These are phyloP conservation scores for Dynastes maya DNA, from an alignment of 2,888 invertebrate genomes.

Conservation along the genomic window DNA sequence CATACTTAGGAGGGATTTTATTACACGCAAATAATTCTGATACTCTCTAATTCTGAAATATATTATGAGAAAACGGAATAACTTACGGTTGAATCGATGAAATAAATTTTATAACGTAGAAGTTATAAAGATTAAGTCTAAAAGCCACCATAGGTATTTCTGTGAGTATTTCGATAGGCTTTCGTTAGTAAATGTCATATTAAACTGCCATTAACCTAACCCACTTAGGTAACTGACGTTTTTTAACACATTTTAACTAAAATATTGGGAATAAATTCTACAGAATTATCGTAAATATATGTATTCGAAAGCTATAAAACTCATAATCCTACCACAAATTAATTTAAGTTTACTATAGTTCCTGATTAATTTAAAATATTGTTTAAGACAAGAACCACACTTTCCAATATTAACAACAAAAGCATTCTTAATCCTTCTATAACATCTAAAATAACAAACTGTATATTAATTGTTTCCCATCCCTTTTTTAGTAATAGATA, in stretches of 20 bases:
- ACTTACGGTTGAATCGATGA: not conserved
- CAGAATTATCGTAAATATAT: too few species aligned
- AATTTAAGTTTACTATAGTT: too few species aligned
- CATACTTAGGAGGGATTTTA: not conserved
- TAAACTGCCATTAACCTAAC: not conserved
- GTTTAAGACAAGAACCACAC: too few species aligned
- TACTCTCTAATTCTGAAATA: constrained; percentile 14
- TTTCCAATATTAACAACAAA: too few species aligned
- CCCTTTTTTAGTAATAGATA: too few species aligned
- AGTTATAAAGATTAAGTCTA: not conserved
- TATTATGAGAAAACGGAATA: constrained; percentile 1
- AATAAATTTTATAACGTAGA: constrained; percentile 10
- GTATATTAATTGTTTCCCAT: too few species aligned
- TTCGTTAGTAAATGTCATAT: not conserved
- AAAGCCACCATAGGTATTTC: too few species aligned
- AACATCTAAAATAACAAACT: too few species aligned
- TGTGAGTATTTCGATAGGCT: not conserved
- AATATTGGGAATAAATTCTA: not conserved
- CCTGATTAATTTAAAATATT: too few species aligned
- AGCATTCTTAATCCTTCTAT: too few species aligned
- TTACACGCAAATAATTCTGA: not conserved
- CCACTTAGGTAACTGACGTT: not conserved
- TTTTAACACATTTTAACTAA: not conserved
- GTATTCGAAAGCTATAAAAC: too few species aligned
- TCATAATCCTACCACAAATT: not conserved